Evolutionary conservation across 2,797 vertebrate species (phyloP), one percentile per base, ranked within the genome.

Genomic region (Phrynocephalus forsythii): DNA sequence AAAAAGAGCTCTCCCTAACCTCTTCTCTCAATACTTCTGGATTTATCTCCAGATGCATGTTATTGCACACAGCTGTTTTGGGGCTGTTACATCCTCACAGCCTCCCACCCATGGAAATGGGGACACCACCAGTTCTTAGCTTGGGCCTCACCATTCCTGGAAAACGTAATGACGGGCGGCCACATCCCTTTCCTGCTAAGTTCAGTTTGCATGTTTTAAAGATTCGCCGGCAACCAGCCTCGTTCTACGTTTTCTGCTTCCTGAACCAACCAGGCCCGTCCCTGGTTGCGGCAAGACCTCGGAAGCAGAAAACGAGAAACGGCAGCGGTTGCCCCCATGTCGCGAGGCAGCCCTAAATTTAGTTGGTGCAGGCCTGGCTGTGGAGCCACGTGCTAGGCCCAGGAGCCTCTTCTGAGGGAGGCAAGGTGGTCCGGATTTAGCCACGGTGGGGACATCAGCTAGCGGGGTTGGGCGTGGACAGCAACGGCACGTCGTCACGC

Each of bases 401-500:
- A 1, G 33, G 28, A 67, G 26, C 10, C 76, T 50, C 4, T 63
- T 38, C 3, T 0, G 5, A 15, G 6, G 30, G 33, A 33, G 52
- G 16, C 3, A 9, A 30, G 15, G 68, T 4, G 28, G 78, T 28
- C 30, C 1, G 1, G 38, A 28, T 5, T 20, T 8, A 0, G 22
- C 44, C 52, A 1, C 3, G 60, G 48, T 9, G 15, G 68, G 3
- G 4, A 44, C 44, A 69, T 95, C 92, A 98, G 93, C 98, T 98
- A 93, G 98, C 96, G 73, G 98, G 97, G 92, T 98, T 98, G 48
- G 98, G 98, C 0, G 98, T 98, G 77, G 98, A 97, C 85, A 98
- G 97, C 90, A 98, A 96, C 0, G 98, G 98, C 91, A 98, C 98
- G 8, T 98, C 97, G 96, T 98, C 98, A 88, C 98, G 96, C 94